These are phyloP conservation scores for Rattus rattus DNA, from an alignment of 2,113 vertebrate genomes.

Conservation along the genomic window DNA sequence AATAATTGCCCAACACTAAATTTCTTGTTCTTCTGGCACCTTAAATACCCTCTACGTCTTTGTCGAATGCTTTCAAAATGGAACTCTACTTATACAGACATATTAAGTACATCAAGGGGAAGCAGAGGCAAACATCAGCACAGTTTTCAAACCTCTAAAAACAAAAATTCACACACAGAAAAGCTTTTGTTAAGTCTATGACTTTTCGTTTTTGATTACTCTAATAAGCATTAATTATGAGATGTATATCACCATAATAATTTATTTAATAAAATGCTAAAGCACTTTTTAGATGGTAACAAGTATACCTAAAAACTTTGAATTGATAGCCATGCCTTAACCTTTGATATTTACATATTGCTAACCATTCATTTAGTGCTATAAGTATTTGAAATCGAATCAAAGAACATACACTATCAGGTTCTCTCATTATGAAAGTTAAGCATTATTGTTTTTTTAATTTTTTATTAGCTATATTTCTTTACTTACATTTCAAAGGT, in stretches of 20 bases:
- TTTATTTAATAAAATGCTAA: not conserved
- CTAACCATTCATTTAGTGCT: not conserved
- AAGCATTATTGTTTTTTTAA: not conserved
- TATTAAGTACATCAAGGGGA: constrained; percentile 46
- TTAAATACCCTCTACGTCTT: constrained; percentile 30
- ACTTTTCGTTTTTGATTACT: not conserved
- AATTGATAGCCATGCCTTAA: not conserved
- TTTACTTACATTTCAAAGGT: too few relatives aligned
- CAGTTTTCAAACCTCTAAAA: not conserved
- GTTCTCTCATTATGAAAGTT: not conserved
- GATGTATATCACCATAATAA: not conserved
- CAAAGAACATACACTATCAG: not conserved
- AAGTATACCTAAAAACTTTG: not conserved
- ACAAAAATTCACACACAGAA: constrained; percentile 28
- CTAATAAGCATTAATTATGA: not conserved
- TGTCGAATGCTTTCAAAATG: constrained; percentile 58
- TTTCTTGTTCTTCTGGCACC: constrained; percentile 39
- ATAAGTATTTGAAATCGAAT: not conserved
- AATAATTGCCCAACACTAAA: not conserved
- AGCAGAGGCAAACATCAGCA: not conserved
- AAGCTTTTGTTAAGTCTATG: not conserved
- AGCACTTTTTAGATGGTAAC: not conserved
- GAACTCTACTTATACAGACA: constrained; percentile 42
- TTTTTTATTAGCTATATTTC: too few relatives aligned
- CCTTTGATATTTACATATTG: not conserved